Evolutionary conservation across 2,113 vertebrate species (phyloP).

Genomic region (Vicugna pacos): DNA sequence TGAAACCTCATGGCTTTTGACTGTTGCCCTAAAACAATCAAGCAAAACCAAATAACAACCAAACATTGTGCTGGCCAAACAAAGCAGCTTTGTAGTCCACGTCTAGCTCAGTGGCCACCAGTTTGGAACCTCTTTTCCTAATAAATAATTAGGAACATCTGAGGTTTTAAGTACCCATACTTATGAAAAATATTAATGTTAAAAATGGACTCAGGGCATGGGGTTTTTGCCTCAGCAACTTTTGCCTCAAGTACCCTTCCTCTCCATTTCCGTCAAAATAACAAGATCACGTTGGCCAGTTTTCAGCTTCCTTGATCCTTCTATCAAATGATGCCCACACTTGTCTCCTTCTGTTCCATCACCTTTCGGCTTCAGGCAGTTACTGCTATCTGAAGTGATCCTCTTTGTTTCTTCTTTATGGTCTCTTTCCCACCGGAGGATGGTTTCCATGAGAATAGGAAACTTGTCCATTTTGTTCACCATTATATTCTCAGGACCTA

Average conservation of each 20-base stretch:
- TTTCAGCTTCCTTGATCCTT: not conserved
- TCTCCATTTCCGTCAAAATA: not conserved
- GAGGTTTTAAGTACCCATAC: not conserved
- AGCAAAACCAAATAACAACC: not conserved
- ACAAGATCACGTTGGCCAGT: no score
- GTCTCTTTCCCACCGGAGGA: not conserved
- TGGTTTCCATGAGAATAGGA: not conserved
- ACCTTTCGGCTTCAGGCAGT: not conserved
- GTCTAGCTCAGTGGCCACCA: not conserved
- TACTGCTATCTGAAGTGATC: not conserved
- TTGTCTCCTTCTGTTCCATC: not conserved
- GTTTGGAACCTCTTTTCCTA: not conserved
- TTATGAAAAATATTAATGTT: not conserved
- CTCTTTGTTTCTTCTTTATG: not conserved
- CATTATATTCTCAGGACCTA: not conserved
- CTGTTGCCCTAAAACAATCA: not conserved
- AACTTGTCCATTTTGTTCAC: not conserved
- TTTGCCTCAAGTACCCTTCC: not conserved
- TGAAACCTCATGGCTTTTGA: not conserved
- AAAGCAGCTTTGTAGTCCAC: not conserved
- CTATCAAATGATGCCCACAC: not conserved
- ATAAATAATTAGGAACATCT: not conserved
- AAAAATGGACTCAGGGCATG: not conserved
- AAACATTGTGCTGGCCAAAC: not conserved
- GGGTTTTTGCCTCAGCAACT: not conserved